Evolutionary conservation across 1,140 invertebrate genomes (phyloP).

Genomic region (Euura saliciscinereae): DNA sequence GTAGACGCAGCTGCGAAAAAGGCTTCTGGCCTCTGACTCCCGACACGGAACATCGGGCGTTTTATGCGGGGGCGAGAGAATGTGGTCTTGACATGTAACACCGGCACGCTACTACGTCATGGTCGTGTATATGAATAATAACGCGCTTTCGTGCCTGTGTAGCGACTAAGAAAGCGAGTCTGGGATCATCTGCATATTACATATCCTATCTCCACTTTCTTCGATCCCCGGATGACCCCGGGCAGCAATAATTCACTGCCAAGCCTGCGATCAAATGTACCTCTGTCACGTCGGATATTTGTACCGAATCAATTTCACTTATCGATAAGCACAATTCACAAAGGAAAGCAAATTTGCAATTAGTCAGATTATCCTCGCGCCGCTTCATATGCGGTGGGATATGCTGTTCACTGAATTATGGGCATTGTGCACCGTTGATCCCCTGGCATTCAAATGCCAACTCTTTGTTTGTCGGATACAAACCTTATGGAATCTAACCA

Average conservation of each 20-base stretch:
- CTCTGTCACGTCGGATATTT: too few species aligned
- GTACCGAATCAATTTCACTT: too few species aligned
- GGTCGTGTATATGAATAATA: neutral
- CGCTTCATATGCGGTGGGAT: too few species aligned
- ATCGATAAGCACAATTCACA: neutral
- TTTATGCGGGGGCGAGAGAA: neutral
- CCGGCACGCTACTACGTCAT: neutral
- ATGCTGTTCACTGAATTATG: too few species aligned
- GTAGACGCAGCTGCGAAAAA: neutral
- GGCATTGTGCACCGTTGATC: neutral
- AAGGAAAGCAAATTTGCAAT: neutral
- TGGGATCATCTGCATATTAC: neutral
- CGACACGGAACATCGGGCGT: conserved; percentile 3
- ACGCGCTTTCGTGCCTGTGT: neutral
- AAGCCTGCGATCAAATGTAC: too few species aligned
- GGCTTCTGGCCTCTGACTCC: conserved; percentile 4
- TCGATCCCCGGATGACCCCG: neutral
- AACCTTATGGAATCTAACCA: too few species aligned
- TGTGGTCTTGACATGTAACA: conserved; percentile 7
- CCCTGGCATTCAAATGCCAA: conserved; percentile 44
- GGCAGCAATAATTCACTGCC: neutral
- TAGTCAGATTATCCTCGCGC: too few species aligned
- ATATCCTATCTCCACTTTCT: neutral
- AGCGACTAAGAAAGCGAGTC: neutral
- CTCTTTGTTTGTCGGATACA: conserved; percentile 35